Percentiles rank a stretch among this genome's conserved stretches.
phyloP scores from a whole-genome alignment of 2,113 vertebrate species.

The Perognathus longimembris region DNA sequence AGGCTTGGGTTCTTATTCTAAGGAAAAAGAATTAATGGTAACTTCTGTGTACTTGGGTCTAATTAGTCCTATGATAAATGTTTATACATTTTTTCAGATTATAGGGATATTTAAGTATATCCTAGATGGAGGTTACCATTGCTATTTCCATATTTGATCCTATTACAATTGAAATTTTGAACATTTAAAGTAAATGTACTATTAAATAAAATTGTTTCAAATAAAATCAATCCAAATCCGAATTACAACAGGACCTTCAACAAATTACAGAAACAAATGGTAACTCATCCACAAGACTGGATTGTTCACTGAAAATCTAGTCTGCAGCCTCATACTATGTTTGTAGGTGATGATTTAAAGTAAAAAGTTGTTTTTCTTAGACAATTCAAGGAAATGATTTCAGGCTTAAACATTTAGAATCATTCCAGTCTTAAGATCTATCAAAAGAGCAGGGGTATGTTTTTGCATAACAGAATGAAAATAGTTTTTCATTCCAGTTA shows the following conservation, averaged over 20 bases:
- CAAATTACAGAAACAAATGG: slow-evolving; percentile 29
- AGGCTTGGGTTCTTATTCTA: neutral
- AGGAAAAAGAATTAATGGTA: neutral
- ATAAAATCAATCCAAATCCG: slow-evolving; percentile 29
- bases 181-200: slow-evolving; percentile 43
- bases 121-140: neutral
- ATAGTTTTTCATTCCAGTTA: slow-evolving; percentile 40
- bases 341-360: slow-evolving; percentile 44
- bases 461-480: slow-evolving; percentile 27
- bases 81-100: neutral
- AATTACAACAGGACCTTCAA: slow-evolving; percentile 44
- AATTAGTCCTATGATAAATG: slow-evolving; percentile 29
- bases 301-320: slow-evolving; percentile 55
- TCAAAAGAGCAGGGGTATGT: neutral
- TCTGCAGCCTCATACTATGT: neutral
- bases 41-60: slow-evolving; percentile 20
- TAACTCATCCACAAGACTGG: slow-evolving; percentile 2
- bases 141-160: slow-evolving; percentile 20
- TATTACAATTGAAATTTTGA: slow-evolving; percentile 26
- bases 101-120: neutral
- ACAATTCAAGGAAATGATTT: slow-evolving; percentile 21
- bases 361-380: slow-evolving; percentile 23
- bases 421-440: neutral
- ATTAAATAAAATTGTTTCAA: slow-evolving; percentile 43
- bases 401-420: neutral